Evolutionary conservation across 2,888 invertebrate species (phyloP), one percentile per base, ranked within the genome.

Genomic region (Portevinia maculata): DNA sequence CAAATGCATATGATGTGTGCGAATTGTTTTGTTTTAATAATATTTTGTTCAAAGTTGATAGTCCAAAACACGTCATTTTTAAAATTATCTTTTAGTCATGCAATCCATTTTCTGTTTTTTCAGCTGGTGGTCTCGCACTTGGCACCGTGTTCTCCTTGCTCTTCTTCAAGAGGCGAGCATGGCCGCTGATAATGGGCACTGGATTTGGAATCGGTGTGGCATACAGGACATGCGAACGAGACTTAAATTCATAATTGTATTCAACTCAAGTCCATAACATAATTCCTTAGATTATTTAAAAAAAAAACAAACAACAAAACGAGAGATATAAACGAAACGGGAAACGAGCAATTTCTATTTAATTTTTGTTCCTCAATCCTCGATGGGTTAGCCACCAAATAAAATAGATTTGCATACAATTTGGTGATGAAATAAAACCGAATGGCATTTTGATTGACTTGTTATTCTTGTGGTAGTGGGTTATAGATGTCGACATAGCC

Each of bases 181-280:
- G 98, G 97, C 98, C 98, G 1, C 91, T 98, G 28, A 93, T 96
- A 88, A 93, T 96, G 76, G 98, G 98, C 37, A 93, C 95, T 85
- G 98, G 98, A 64, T 94, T 97, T 89, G 99, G 98, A 39, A 91
- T 98, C 87, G 99, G 99, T 57, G 94, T 97, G 92, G 97, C 97
- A 0, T 89, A 89, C 50, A 87, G 86, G 67, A 86, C 87, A 74
- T 89, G 89, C 84, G 89, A 89, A 84, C 86, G 86, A 32, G 87
- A 87, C 24, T 75, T 89, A 59, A 89, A 87, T 62, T 86, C 87
- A 46, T 85, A 87, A 86, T 28, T 55, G 39, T 21, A 65, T 37
- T 57, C 28, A 44, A 17, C 19, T n/a, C 53, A 48, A 32, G n/a
- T 74, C 39, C 59, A 37, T 17, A 37, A 52, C 52, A 44, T 39